These are phyloP conservation scores for Sarcophaga carnaria DNA, from an alignment of 2,888 invertebrate species.

Conservation along the genomic window DNA sequence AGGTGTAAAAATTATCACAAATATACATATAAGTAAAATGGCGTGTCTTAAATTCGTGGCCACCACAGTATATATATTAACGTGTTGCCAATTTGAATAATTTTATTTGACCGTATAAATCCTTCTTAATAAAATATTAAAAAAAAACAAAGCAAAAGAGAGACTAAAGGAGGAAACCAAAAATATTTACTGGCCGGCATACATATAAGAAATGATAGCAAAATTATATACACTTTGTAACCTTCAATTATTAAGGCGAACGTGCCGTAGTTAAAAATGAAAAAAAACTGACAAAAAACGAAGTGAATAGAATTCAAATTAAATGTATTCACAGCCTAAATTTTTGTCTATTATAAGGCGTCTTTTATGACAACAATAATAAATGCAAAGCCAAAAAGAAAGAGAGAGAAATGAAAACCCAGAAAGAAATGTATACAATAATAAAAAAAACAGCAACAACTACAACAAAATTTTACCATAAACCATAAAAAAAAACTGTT, in stretches of 20 bases:
- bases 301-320: conserved; percentile 23
- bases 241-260: conserved; percentile 61
- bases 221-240: conserved; percentile 52
- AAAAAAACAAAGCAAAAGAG: not conserved
- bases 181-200: conserved; percentile 25
- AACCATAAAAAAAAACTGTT: conserved; percentile 65
- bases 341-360: conserved; percentile 72
- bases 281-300: conserved; percentile 16
- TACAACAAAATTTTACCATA: conserved; percentile 49
- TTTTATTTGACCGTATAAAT: conserved; percentile 16
- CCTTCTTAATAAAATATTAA: not conserved
- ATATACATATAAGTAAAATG: no score
- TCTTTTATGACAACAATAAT: conserved; percentile 79
- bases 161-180: conserved; percentile 23
- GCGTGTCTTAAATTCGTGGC: no score
- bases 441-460: not conserved
- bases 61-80: not conserved
- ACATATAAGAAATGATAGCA: conserved; percentile 2
- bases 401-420: conserved; percentile 45
- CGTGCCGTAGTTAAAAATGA: conserved; percentile 41
- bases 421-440: conserved; percentile 3
- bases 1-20: no score
- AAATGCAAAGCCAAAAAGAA: conserved; percentile 73
- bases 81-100: conserved; percentile 43
- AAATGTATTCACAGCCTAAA: conserved; percentile 42